Evolutionary conservation across 2,888 invertebrate species (phyloP), one percentile per base, ranked within the genome.

Genomic region (Balanococcus diminutus): DNA sequence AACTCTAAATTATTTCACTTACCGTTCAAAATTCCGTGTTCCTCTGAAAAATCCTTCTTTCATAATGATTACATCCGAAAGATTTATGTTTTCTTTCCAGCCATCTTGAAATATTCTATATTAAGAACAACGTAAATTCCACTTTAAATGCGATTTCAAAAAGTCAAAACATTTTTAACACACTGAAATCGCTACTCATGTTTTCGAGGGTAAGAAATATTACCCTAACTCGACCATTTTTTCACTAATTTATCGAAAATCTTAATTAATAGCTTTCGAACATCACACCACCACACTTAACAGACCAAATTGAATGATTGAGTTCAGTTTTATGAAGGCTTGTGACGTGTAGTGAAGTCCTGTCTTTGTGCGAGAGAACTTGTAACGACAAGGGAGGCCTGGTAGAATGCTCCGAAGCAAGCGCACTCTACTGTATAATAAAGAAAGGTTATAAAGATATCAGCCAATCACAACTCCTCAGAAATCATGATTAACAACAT

Each of bases 11-110:
- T 3, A 79, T 19, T 79, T 8, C 9, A 85, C 85, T 25, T 67
- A 86, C 86, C 86, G 86, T 86, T 86, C 86, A 72, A 82, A 82
- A 86, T 86, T n/a, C 61, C 86, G 86, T 86, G 81, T 86, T 86
- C 82, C 86, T 61, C 14, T 86, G 14, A 42, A 46, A 14, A 82
- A 86, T 86, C 46, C 82, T 82, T 82, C 39, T 82, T 82, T 86
- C 86, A 86, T 86, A 86, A 86, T 86, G 86, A 67, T 67, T 42
- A 82, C 86, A 86, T 72, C 86, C 81, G 84, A 84, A 84, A 72
- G 75, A 85, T 79, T 85, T 75, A 51, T 72, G 46, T 51, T 85
- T 85, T 85, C 85, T 75, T 85, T 85, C 85, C 85, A 85, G 85
- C 85, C 85, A 85, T 85, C 85, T 75, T 85, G 85, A 84, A 84